Base-by-base conservation (phyloP, 2,797 vertebrate species). In the Poecilia picta region DNA sequence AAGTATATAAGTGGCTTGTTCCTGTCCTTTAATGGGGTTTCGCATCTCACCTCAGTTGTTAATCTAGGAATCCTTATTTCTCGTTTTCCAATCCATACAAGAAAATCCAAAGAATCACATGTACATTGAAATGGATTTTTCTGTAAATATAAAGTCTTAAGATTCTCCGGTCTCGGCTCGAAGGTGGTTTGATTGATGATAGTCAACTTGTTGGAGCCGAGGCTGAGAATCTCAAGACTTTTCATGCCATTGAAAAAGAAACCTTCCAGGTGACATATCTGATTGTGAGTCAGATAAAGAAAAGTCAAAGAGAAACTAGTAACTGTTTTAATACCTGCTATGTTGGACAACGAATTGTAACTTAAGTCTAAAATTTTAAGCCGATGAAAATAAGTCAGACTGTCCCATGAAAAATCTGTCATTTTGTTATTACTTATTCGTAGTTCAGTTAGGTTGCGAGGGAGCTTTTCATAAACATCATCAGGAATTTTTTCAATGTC, bases 121-220 rank as follows among this genome's bases (percentile, higher is more conserved):
- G 92, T 97, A 78, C 95, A 97, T 31, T 95, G 89, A 64, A 97
- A 96, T 1, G 94, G 95, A 87, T 97, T 97, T 5, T 36, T 11
- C 7, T 90, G 76, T 64, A 97, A 92, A 41, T 75, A 81, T 82
- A 96, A 83, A 11, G 85, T 82, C 46, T 93, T 28, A 59, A 96
- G 85, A 75, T 81, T 93, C 1, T 89, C 53, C 0, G 73, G 73
- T 23, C 68, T 85, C 0, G 77, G n/a, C 6, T 86, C 36, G 74
- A 96, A 95, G 2, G 90, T 89, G 46, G 94, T 91, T 73, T 93
- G 74, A 79, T 96, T 97, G 81, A 97, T 91, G 36, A 72, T 87
- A 8, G 82, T 88, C 23, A 98, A 85, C 68, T 78, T 64, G 80
- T 97, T 98, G 87, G 77, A 18, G 74, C 93, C 94, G 15, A 98